A percentile compares a stretch with the other conserved stretches of the same genome.
phyloP scores from a whole-genome alignment of 2,797 vertebrate genomes.

The Anolis apletophallus region DNA sequence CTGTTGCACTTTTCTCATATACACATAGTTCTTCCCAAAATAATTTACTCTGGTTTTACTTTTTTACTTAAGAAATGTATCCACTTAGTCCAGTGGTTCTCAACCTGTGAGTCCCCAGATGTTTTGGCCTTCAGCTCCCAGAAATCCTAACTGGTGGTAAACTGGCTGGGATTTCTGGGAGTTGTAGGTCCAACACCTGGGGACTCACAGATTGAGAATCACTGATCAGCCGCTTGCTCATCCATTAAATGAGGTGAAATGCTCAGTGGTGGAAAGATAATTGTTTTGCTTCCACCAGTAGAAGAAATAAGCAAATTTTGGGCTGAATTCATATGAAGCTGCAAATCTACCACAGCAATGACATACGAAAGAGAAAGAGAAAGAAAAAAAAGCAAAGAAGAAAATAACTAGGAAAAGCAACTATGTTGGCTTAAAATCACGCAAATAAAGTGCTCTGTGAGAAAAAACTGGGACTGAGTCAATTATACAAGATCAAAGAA shows the following conservation, averaged over 20 bases:
- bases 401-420: not conserved
- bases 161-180: too few relatives aligned
- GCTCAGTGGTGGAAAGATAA: not conserved
- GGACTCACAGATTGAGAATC: too few relatives aligned
- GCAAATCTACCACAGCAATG: not conserved
- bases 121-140: too few relatives aligned
- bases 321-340: not conserved
- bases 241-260: not conserved
- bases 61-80: not conserved
- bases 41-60: not conserved
- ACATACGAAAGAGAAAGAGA: not conserved
- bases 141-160: too few relatives aligned
- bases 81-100: too few relatives aligned
- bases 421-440: not conserved
- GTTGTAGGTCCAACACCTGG: too few relatives aligned
- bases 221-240: too few relatives aligned
- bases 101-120: too few relatives aligned
- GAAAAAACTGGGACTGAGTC: not conserved
- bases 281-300: not conserved
- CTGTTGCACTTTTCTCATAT: not conserved
- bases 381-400: not conserved
- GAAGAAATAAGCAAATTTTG: conserved; percentile 2
- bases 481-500: not conserved
- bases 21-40: not conserved
- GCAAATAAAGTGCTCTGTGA: not conserved